phyloP scores from a whole-genome alignment of 2,888 invertebrate species.

The Mesorhabditis spiculigera region DNA sequence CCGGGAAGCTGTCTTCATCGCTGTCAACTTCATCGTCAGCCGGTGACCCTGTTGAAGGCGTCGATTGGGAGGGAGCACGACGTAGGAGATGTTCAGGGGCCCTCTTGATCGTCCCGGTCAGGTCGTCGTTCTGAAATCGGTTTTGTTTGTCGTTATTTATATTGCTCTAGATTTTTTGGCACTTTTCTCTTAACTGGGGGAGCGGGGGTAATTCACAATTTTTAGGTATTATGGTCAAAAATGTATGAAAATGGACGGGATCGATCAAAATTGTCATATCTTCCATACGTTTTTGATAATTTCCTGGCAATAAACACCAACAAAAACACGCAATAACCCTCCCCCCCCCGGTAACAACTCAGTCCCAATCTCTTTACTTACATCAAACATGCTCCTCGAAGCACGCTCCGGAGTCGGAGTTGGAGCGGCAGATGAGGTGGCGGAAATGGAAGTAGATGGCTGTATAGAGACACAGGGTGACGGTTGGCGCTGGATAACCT shows the following conservation, averaged over 20 bases:
- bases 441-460: not conserved
- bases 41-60: not conserved
- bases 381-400: no score
- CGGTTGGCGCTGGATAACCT: no score
- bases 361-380: no score
- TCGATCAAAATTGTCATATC: not conserved
- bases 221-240: not conserved
- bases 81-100: conserved; percentile 39
- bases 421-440: not conserved
- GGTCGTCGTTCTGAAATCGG: conserved; percentile 26
- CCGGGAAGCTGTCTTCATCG: conserved; percentile 55
- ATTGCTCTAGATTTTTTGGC: no score
- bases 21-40: conserved; percentile 42
- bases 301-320: no score
- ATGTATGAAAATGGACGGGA: not conserved
- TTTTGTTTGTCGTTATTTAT: conserved; percentile 10
- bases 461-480: not conserved
- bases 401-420: not conserved
- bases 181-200: no score
- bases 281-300: no score
- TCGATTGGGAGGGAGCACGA: conserved; percentile 15
- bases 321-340: no score
- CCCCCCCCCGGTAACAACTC: no score
- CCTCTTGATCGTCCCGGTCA: conserved; percentile 53
- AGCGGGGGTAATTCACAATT: no score